Base-by-base conservation (phyloP, 2,888 invertebrate genomes). In the Macaria notata region DNA sequence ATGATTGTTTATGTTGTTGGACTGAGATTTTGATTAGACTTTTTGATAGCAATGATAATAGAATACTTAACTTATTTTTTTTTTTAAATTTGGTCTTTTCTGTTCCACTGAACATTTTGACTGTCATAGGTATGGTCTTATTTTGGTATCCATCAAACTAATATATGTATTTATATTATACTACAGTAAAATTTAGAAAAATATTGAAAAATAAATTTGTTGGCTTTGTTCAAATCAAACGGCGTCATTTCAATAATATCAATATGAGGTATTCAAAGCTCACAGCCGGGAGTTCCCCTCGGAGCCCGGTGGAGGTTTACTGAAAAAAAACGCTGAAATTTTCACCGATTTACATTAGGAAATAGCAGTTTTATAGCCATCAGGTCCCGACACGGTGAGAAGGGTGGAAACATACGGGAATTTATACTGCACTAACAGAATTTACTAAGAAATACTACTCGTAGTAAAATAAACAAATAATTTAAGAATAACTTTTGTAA, bases 331-430 rank as follows among this genome's bases (percentile, higher is more conserved):
- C 48, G 31, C 45, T 79, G 80, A 85, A 86, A 81, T 83, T 82
- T 75, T 76, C 62, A 73, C 68, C 83, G 84, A 86, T 88, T 36
- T 86, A 86, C 87, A 76, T 72, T 46, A 68, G 77, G 78, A 81
- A 86, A 86, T 81, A 79, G 81, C 69, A 78, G 86, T 84, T 88
- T 86, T 88, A 88, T 87, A 83, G 58, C 58, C 49, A 59, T 62
- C 66, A 70, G 69, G 69, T 65, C 66, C 63, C 63, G 57, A 57
- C 41, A 41, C 61, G 63, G 46, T 46, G 53, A 41, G 38, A 38
- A 41, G 54, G 62, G 64, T 53, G 62, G 54, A 50, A 62, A 55
- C 46, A 57, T 46, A 57, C 45, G 54, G 57, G 39, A 53, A 31
- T 43, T 30, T 9, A 31, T 43, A n/a, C 31, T 33, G n/a, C 9